Base-by-base conservation (phyloP, 1,140 invertebrate species). In the Drosophila kanapiae region DNA sequence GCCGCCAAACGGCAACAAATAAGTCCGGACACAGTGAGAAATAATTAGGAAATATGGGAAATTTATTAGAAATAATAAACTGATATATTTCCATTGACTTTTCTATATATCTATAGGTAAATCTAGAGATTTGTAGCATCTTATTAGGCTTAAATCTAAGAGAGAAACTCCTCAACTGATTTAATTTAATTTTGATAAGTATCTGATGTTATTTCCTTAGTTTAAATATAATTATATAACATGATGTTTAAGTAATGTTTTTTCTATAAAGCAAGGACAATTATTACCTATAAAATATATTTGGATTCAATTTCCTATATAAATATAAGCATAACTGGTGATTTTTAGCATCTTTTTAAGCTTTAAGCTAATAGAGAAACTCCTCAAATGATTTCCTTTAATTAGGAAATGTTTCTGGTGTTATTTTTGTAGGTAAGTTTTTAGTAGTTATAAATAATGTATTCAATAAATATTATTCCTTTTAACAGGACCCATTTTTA, bases 1-100 rank as follows among this genome's bases (percentile, higher is more conserved):
- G 82, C 75, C 80, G 75, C 70, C 83, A 76, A 87, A 86, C 38
- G 42, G 35, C 67, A 80, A 83, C 78, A 80, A 83, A 82, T 75
- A 74, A 80, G 82, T 75, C 54, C 60, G 33, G 49, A 31, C 82
- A 75, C 78, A 31, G 69, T 10, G 68, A 82, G 74, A 63, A 82
- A 75, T 37, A 2, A 6, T 16, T n/a, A 4, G 5, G 0, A n/a
- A 16, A 13, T 23, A 23, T 7, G 6, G 2, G 0, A 8, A 37
- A 37, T 18, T 18, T 5, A 5, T 8, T 14, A 14, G 6, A 37
- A 9, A 14, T 35, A 9, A 3, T 1, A 2, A 8, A 35, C 0
- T 37, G 0, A 35, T 10, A 31, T 0, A 5, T 3, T 14, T 0
- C 2, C 0, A 54, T 5, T 2, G 6, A n/a, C n/a, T n/a, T n/a